Conservation (phyloP, 2,113 vertebrate genomes). For the Catagonus wagneri region DNA sequence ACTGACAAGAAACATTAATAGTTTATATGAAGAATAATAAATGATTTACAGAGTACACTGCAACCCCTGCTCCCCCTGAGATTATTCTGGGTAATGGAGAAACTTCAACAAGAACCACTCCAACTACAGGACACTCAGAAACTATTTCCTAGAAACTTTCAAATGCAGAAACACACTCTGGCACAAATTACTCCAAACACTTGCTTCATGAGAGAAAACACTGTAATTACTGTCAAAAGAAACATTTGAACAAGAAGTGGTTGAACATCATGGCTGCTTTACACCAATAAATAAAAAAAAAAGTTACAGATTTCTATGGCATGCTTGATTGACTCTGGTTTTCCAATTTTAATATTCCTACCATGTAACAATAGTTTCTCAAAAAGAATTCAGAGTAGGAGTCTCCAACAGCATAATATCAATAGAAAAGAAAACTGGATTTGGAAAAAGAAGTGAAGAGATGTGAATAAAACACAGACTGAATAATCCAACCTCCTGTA, state of each 20-base stretch:
- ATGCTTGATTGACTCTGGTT: conserved; percentile 57
- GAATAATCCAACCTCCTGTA: conserved; percentile 21
- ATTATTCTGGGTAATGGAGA: not conserved
- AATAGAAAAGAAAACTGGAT: conserved; percentile 42
- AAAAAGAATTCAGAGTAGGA: not conserved
- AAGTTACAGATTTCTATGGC: conserved; percentile 49
- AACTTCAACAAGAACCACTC: not conserved
- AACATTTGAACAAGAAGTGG: conserved; percentile 56
- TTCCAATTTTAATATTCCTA: conserved; percentile 34
- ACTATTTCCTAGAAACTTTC: conserved; percentile 56
- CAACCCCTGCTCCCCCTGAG: not conserved
- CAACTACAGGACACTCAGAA: not conserved
- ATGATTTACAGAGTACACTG: not conserved
- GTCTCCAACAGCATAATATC: not conserved
- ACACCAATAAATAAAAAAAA: conserved; percentile 23
- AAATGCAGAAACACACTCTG: conserved; percentile 33
- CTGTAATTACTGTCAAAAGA: conserved; percentile 75
- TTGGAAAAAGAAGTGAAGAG: conserved; percentile 47
- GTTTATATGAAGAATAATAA: not conserved
- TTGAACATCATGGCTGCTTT: conserved; percentile 41
- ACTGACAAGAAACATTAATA: not conserved
- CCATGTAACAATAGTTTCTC: conserved; percentile 43
- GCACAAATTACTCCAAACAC: conserved; percentile 59
- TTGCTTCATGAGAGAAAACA: conserved; percentile 40
- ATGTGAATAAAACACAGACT: conserved; percentile 48